Evolutionary conservation across 2,888 invertebrate genomes (phyloP), one percentile per base, ranked within the genome.

Genomic region (Ochlodes sylvanus): DNA sequence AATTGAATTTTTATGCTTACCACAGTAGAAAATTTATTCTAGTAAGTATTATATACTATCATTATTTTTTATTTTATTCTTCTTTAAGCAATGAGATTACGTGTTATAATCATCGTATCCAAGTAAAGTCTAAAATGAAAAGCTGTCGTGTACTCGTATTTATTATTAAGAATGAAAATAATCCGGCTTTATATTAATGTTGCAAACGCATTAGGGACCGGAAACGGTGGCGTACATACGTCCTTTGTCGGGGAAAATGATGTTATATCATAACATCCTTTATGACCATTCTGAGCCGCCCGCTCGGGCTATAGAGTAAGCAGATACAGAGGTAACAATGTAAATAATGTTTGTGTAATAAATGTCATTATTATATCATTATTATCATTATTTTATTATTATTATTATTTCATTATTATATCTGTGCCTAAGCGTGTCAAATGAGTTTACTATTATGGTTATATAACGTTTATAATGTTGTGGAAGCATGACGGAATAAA

Each of bases 221-320:
- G 92, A 92, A 90, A 88, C 86, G 90, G 88, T 76, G 77, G 81
- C 80, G 84, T 82, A 85, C 85, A 85, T 84, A 84, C 82, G 76
- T 77, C 76, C 81, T 83, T 92, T 91, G 90, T 90, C 84, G 82
- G 90, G 90, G 90, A 92, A 47, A 92, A 92, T 93, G 92, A 91
- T 89, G 89, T 90, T 88, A 92, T 89, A 87, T 92, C 86, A 88
- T 90, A 90, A 90, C 92, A 92, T 90, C 89, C 89, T 89, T 90
- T 90, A 88, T 88, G 87, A 86, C 87, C 88, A 86, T 86, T 85
- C 88, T 82, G 84, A 83, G 87, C 84, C 82, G 85, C 85, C 89
- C 87, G 86, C 85, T 86, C 83, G 75, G 61, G 57, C 69, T 44
- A 19, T 84, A 83, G 44, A 83, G 86, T 60, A 87, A 55, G 64